Evolutionary conservation across 2,888 invertebrate genomes (phyloP).

Genomic region (Hedya salicella): DNA sequence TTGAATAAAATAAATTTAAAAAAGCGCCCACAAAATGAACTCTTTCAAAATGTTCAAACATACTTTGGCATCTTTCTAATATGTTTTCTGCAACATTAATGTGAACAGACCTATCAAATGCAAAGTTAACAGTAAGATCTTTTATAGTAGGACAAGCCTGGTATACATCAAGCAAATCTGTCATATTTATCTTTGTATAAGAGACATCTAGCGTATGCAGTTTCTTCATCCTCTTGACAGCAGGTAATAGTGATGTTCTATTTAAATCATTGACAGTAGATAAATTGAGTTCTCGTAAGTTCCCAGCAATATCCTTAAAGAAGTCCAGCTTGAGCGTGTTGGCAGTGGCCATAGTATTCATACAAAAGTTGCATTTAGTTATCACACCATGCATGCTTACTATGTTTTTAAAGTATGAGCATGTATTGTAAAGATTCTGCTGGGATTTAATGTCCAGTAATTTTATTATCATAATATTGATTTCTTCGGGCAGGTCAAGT

Average conservation of each 20-base stretch:
- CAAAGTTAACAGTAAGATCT: constrained; percentile 33
- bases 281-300: constrained; percentile 35
- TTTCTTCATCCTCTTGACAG: constrained; percentile 35
- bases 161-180: constrained; percentile 28
- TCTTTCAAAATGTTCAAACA: constrained; percentile 36
- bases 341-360: constrained; percentile 34
- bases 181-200: constrained; percentile 33
- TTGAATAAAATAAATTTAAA: constrained; percentile 29
- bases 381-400: constrained; percentile 30
- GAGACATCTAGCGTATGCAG: constrained; percentile 33
- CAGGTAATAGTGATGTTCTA: constrained; percentile 30
- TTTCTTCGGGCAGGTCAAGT: constrained; percentile 38
- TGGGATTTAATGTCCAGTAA: constrained; percentile 32
- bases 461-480: constrained; percentile 34
- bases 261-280: constrained; percentile 33
- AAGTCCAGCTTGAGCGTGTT: constrained; percentile 30
- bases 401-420: constrained; percentile 28
- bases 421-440: constrained; percentile 31
- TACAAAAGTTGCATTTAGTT: constrained; percentile 19
- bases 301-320: constrained; percentile 30
- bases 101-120: constrained; percentile 20
- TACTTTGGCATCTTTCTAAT: constrained; percentile 28
- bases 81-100: background rate
- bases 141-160: constrained; percentile 33
- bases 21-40: constrained; percentile 35